phyloP scores from a whole-genome alignment of 2,888 invertebrate species.

The Rhamnusium bicolor region DNA sequence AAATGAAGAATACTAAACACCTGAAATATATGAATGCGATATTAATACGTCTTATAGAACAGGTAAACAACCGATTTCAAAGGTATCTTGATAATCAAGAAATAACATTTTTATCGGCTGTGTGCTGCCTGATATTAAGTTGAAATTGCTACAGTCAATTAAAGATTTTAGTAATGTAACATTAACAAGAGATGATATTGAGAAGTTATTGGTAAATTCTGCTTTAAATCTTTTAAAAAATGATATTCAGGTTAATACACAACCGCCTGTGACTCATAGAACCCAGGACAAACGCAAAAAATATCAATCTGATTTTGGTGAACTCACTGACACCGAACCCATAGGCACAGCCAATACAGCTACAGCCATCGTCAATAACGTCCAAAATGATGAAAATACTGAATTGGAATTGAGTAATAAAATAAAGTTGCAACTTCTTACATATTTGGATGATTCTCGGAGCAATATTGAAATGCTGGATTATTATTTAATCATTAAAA shows the following conservation, averaged over 20 bases:
- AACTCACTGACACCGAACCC: conserved; percentile 1
- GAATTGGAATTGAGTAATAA: conserved; percentile 1
- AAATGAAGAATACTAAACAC: not conserved
- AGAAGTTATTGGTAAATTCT: not conserved
- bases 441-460: conserved; percentile 1
- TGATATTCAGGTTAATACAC: not conserved
- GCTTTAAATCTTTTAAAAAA: not conserved
- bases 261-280: not conserved
- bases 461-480: not conserved
- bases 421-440: not conserved
- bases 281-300: not conserved
- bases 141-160: not conserved
- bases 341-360: not conserved
- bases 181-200: not conserved
- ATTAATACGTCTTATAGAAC: not conserved
- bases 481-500: not conserved
- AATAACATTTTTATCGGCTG: conserved; percentile 1
- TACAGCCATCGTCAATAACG: not conserved
- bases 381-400: not conserved
- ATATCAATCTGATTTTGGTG: not conserved
- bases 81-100: conserved; percentile 1
- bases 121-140: conserved; percentile 1
- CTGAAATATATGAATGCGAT: not conserved
- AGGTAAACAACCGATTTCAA: not conserved
- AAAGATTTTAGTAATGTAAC: not conserved